A percentile compares a stretch with the other conserved stretches of the same genome.
phyloP scores from a whole-genome alignment of 2,113 vertebrate species.

The human region DNA sequence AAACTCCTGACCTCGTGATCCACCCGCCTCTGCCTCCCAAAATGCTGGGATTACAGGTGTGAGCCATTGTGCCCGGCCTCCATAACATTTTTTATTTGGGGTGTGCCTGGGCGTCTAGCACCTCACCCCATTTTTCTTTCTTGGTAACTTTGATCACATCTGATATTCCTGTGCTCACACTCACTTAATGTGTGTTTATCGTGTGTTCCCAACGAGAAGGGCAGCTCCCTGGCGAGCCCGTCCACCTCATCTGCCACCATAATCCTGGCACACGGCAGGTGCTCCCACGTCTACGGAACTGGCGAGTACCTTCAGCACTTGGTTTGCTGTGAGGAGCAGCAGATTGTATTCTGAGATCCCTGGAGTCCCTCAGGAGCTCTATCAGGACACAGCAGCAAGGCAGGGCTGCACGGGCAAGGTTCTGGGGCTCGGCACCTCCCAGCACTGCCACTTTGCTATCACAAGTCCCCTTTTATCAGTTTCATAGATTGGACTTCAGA shows the following conservation, averaged over 20 bases:
- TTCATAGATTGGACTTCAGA: not conserved
- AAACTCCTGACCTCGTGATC: no score
- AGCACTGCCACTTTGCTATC: no score
- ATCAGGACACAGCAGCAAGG: not conserved
- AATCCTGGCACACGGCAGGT: not conserved
- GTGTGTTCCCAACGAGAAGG: not conserved
- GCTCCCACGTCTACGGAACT: not conserved
- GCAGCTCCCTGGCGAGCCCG: accelerated
- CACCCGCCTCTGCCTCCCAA: no score
- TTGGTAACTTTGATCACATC: not conserved
- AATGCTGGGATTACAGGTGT: not conserved
- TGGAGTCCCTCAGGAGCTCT: not conserved
- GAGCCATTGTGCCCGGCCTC: not conserved
- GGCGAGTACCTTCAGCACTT: no score
- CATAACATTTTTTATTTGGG: not conserved
- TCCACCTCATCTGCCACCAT: no score
- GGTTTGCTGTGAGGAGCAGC: not conserved
- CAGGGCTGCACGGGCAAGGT: not conserved
- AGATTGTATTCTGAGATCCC: not conserved
- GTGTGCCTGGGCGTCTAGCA: no score
- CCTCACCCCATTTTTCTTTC: no score
- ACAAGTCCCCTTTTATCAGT: accelerated
- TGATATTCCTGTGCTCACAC: not conserved
- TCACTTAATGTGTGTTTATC: accelerated
- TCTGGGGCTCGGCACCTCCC: not conserved